Conservation (phyloP, 2,797 vertebrate genomes). For the Pseudomugil gertrudae region DNA sequence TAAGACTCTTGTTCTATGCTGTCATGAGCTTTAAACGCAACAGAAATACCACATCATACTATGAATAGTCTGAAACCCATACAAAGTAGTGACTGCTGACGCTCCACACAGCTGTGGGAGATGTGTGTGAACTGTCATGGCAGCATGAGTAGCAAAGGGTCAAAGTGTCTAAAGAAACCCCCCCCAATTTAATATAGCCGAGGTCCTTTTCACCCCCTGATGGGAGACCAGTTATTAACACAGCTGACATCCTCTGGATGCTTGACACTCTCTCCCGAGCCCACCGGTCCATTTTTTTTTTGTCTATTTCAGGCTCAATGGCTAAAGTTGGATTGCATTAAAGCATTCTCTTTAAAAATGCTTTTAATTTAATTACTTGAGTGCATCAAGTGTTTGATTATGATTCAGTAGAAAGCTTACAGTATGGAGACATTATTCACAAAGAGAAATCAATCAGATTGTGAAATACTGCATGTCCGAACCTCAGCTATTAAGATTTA, state of each 20-base stretch:
- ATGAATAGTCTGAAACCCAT: neutral
- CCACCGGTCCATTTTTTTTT: neutral
- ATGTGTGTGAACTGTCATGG: conserved; percentile 55
- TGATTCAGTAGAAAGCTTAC: conserved; percentile 9
- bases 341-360: conserved; percentile 13
- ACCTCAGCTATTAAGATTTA: conserved; percentile 26
- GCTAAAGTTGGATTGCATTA: conserved; percentile 21
- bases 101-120: conserved; percentile 38
- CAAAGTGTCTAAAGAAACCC: conserved; percentile 53
- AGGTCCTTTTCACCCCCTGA: conserved; percentile 41
- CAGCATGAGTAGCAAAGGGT: conserved; percentile 49
- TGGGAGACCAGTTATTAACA: conserved; percentile 57
- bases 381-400: conserved; percentile 20
- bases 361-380: conserved; percentile 41
- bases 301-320: conserved; percentile 40
- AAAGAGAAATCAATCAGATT: conserved; percentile 22
- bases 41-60: neutral
- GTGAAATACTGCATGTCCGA: conserved; percentile 10
- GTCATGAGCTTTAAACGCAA: conserved; percentile 29
- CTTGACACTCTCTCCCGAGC: conserved; percentile 29
- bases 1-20: conserved; percentile 53
- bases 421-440: conserved; percentile 33
- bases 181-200: conserved; percentile 54
- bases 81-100: neutral
- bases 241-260: conserved; percentile 25